A percentile compares a stretch with the other conserved stretches of the same genome.
Evolutionary conservation across 2,888 invertebrate genomes (phyloP).

Genomic region (Tenthredo scrophulariae): DNA sequence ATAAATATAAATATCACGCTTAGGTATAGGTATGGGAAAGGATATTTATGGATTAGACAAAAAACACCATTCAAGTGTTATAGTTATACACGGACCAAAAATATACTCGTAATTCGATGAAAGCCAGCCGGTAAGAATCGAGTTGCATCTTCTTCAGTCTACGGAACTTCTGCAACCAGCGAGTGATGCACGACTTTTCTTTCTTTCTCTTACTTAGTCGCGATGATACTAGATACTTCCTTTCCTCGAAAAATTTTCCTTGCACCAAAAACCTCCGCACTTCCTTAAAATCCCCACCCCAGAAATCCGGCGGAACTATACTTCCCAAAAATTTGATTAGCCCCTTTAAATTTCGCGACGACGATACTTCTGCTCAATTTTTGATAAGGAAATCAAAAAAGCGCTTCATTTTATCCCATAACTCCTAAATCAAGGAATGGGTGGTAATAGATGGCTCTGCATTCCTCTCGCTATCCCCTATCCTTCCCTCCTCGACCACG

Average conservation of each 20-base stretch:
- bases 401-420: not conserved
- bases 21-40: not conserved
- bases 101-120: conserved; percentile 56
- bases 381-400: no score
- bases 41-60: conserved; percentile 19
- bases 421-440: not conserved
- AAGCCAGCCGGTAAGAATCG: conserved; percentile 57
- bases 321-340: not conserved
- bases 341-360: no score
- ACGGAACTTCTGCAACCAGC: conserved; percentile 40
- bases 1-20: not conserved
- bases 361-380: no score
- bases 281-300: not conserved
- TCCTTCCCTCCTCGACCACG: not conserved
- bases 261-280: not conserved
- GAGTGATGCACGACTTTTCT: conserved; percentile 54
- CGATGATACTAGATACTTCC: conserved; percentile 54
- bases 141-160: conserved; percentile 45
- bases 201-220: conserved; percentile 29
- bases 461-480: not conserved
- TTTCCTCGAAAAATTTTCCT: not conserved
- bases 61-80: conserved; percentile 28
- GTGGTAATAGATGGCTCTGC: conserved; percentile 15
- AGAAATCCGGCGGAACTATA: not conserved
- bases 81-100: conserved; percentile 41